phyloP scores from a whole-genome alignment of 2,797 vertebrate species.

The Myiotriccus ornatus region DNA sequence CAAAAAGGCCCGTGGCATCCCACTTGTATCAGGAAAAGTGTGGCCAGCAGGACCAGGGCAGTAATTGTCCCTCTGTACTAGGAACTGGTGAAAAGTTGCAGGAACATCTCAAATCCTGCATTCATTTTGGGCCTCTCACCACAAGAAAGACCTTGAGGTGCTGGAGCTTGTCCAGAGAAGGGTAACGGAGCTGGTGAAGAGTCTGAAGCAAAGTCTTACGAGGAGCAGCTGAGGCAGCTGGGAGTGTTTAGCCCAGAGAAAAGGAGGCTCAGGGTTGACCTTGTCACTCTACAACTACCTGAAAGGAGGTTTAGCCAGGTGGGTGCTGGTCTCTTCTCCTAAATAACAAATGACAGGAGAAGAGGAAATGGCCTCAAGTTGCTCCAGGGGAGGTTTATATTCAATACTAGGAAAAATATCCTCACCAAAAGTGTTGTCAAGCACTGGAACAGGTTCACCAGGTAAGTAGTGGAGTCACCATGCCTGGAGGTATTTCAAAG shows the following conservation, averaged over 20 bases:
- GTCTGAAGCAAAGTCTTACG: not conserved
- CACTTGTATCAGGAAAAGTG: not conserved
- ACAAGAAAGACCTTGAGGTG: not conserved
- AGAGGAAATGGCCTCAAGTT: not conserved
- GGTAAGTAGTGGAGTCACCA: not conserved
- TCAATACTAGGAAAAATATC: not conserved
- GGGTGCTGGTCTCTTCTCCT: fast-evolving
- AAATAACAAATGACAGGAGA: not conserved
- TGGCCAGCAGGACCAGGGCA: not conserved
- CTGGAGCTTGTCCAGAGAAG: not conserved
- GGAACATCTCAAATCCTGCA: not conserved
- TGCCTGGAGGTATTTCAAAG: not conserved
- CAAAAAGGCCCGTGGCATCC: not conserved
- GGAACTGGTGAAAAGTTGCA: not conserved
- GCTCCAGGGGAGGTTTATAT: not conserved
- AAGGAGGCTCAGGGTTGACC: not conserved
- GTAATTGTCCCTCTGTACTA: not conserved
- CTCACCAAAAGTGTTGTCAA: not conserved
- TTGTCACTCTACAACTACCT: fast-evolving
- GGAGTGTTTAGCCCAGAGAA: not conserved
- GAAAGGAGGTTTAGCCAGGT: not conserved
- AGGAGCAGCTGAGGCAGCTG: not conserved
- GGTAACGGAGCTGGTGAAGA: not conserved
- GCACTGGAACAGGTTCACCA: not conserved
- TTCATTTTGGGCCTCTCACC: fast-evolving